Conservation (phyloP, 1,140 invertebrate genomes). For the Diorhabda sublineata region DNA sequence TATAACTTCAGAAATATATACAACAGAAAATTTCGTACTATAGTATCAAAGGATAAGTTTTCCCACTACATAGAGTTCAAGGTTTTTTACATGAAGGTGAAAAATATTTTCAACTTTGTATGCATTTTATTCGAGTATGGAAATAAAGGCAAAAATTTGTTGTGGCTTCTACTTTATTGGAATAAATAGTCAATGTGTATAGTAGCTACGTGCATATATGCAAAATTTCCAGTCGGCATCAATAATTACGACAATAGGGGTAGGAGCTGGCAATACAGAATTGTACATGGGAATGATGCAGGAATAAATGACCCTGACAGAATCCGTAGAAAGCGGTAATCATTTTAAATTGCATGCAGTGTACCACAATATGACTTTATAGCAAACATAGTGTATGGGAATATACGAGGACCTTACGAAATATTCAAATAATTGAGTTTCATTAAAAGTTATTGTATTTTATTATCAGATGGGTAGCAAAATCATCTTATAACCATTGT, state of each 20-base stretch:
- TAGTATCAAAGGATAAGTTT: too few species aligned
- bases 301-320: slow-evolving; percentile 13
- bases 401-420: background rate
- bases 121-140: too few species aligned
- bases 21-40: too few species aligned
- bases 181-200: background rate
- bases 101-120: too few species aligned
- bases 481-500: too few species aligned
- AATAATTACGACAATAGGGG: slow-evolving; percentile 11
- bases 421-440: too few species aligned
- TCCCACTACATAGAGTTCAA: too few species aligned
- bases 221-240: slow-evolving; percentile 5
- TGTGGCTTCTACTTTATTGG: background rate
- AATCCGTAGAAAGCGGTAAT: slow-evolving; percentile 33
- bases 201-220: background rate
- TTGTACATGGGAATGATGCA: slow-evolving; percentile 12
- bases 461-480: too few species aligned
- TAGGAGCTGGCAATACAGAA: background rate
- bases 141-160: too few species aligned
- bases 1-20: too few species aligned
- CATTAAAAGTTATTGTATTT: too few species aligned
- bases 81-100: too few species aligned
- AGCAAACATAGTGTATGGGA: slow-evolving; percentile 5
- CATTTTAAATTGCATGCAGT: slow-evolving; percentile 36
- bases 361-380: slow-evolving; percentile 36